Evolutionary conservation across 2,797 vertebrate species (phyloP).

Genomic region (Hipposideros larvatus): DNA sequence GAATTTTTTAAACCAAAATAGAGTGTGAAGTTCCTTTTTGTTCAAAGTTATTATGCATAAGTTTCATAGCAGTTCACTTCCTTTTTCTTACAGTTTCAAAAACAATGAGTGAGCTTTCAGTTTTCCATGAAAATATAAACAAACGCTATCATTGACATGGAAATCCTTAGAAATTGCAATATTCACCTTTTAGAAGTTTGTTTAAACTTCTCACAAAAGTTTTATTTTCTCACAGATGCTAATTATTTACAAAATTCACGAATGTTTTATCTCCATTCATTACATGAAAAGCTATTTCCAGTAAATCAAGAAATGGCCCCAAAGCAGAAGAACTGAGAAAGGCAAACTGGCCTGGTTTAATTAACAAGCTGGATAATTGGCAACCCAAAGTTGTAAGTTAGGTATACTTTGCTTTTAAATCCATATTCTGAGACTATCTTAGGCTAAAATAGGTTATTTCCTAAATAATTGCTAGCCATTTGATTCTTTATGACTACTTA

Average conservation of each 20-base stretch:
- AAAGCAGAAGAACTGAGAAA: not conserved
- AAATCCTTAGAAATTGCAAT: not conserved
- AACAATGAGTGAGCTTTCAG: not conserved
- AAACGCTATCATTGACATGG: not conserved
- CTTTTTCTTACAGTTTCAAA: not conserved
- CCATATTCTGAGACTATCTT: slow-evolving; percentile 26
- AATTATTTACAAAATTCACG: slow-evolving; percentile 44
- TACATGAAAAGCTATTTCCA: slow-evolving; percentile 41
- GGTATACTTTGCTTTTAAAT: slow-evolving; percentile 43
- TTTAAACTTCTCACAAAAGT: slow-evolving; percentile 13
- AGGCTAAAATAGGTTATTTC: not conserved
- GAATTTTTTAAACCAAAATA: not conserved
- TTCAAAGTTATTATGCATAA: slow-evolving; percentile 1
- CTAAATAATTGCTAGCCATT: not conserved
- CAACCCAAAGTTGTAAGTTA: slow-evolving; percentile 42
- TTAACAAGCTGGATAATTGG: slow-evolving; percentile 11
- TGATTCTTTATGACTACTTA: not conserved
- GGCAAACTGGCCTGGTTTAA: slow-evolving; percentile 9
- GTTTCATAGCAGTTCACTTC: slow-evolving; percentile 22
- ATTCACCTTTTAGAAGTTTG: slow-evolving; percentile 40
- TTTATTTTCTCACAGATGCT: slow-evolving; percentile 51
- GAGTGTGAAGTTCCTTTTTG: not conserved
- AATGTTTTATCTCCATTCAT: slow-evolving; percentile 36
- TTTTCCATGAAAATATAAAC: slow-evolving; percentile 39
- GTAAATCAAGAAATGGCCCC: slow-evolving; percentile 53